Base-by-base conservation (phyloP, 2,113 vertebrate species). In the Ariopsis seemanni region DNA sequence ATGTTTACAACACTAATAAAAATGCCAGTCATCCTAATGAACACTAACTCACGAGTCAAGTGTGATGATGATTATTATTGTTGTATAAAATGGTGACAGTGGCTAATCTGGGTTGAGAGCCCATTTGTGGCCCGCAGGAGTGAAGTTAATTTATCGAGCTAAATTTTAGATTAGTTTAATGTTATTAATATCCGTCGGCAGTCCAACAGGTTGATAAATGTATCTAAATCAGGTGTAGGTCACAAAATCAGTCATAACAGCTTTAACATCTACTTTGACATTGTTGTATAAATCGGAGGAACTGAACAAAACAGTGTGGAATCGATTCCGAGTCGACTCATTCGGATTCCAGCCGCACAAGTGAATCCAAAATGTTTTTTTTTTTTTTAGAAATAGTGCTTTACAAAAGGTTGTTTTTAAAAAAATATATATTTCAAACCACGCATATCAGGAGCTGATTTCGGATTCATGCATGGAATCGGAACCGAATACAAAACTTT, bases 1-100 rank as follows among this genome's bases (percentile, higher is more conserved):
- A 91, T 11, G 34, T 81, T 90, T 86, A 84, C 85, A 84, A 82
- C 30, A 58, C 65, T 85, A 91, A 83, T 86, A 84, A 90, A 91
- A 15, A 82, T 52, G 67, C 74, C 72, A 63, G 81, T 85, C 85
- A 57, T 89, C 52, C 79, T 58, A 85, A 84, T 88, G 82, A 63
- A 72, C 53, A 85, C 22, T 14, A 89, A 63, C 60, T 5, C 3
- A 11, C 0, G 62, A 30, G 55, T 72, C 52, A 69, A 12, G 58
- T 65, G 42, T 89, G 60, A 0, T 30, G 6, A 10, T 25, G 8
- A 22, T 62, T 8, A 8, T 9, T 22, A 63, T 63, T 63, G 0
- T 63, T 60, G 2, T 12, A n/a, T 67, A 27, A 12, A 30, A 67
- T 30, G 11, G 0, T 42, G 7, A 74, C 1, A 7, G 67, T 34